These are phyloP conservation scores for Sebastes wilsoni DNA, from an alignment of 2,797 vertebrate species.

Conservation along the genomic window DNA sequence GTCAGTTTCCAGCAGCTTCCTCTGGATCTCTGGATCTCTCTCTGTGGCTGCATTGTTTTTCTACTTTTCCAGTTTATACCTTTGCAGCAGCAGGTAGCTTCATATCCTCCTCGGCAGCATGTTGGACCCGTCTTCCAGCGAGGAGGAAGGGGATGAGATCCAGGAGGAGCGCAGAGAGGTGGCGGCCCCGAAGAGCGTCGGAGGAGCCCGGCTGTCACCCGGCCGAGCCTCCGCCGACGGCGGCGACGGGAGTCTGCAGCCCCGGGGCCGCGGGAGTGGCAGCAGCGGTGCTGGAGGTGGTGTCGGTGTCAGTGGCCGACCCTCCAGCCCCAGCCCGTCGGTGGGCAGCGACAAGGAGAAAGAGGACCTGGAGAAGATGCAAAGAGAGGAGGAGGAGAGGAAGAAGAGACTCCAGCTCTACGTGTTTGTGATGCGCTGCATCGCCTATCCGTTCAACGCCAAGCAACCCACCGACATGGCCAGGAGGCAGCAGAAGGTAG, in stretches of 20 bases:
- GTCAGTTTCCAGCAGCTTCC: conserved; percentile 4
- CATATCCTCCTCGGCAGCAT: conserved; percentile 73
- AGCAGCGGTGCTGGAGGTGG: conserved; percentile 70
- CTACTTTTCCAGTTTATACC: conserved; percentile 35
- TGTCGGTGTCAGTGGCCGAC: conserved; percentile 75
- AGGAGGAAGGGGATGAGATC: conserved; percentile 94
- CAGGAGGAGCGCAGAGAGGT: conserved; percentile 90
- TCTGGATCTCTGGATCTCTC: not conserved
- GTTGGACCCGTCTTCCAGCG: conserved; percentile 97
- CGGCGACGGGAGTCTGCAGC: conserved; percentile 81
- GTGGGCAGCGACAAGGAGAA: conserved; percentile 96
- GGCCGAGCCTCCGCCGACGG: conserved; percentile 86
- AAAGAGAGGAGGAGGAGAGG: conserved; percentile 94
- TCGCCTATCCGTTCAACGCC: conserved; percentile 97
- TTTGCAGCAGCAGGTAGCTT: conserved; percentile 8
- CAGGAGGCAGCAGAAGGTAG: conserved; percentile 96
- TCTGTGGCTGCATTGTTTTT: not conserved
- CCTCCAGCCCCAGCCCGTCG: conserved; percentile 93
- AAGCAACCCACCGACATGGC: conserved; percentile 99
- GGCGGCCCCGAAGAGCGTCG: conserved; percentile 82
- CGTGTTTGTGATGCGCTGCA: conserved; percentile 98
- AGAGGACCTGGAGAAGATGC: conserved; percentile 95
- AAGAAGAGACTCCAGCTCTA: conserved; percentile 97
- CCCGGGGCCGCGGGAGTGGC: conserved; percentile 78
- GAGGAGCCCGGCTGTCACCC: conserved; percentile 84